These are phyloP conservation scores for Pipistrellus pipistrellus DNA, from an alignment of 2,797 vertebrate species.

Conservation along the genomic window DNA sequence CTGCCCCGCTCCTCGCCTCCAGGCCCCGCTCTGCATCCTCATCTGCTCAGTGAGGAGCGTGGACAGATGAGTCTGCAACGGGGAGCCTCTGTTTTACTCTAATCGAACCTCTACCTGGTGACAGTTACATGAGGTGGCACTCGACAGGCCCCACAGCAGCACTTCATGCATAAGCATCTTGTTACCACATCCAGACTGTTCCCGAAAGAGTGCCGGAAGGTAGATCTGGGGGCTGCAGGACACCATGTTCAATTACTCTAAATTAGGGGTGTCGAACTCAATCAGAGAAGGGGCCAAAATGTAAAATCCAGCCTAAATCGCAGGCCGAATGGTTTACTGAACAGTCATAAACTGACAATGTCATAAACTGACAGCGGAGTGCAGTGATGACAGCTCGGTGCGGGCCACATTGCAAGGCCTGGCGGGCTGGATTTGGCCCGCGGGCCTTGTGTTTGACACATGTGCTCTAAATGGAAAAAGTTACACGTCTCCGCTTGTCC, in stretches of 20 bases:
- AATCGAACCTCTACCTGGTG: neutral
- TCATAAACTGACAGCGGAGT: too few relatives aligned
- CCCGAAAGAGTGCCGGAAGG: neutral
- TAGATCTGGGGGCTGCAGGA: neutral
- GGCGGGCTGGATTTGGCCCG: too few relatives aligned
- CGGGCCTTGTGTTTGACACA: too few relatives aligned
- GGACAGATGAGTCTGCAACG: neutral
- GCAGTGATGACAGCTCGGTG: too few relatives aligned
- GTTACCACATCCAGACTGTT: neutral
- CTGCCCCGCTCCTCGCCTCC: neutral
- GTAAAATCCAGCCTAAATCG: too few relatives aligned
- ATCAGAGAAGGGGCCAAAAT: too few relatives aligned
- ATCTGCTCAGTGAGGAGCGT: rapidly evolving
- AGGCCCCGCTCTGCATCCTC: neutral
- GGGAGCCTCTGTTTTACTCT: neutral
- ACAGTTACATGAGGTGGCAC: neutral
- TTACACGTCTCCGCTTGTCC: neutral
- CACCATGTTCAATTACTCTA: neutral
- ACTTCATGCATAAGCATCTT: rapidly evolving
- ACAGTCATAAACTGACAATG: too few relatives aligned
- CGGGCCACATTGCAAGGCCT: too few relatives aligned
- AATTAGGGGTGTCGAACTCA: too few relatives aligned
- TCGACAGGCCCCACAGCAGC: neutral
- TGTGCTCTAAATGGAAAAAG: neutral
- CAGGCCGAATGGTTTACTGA: too few relatives aligned